phyloP scores from a whole-genome alignment of 2,888 invertebrate species.

The Norana najaformis region DNA sequence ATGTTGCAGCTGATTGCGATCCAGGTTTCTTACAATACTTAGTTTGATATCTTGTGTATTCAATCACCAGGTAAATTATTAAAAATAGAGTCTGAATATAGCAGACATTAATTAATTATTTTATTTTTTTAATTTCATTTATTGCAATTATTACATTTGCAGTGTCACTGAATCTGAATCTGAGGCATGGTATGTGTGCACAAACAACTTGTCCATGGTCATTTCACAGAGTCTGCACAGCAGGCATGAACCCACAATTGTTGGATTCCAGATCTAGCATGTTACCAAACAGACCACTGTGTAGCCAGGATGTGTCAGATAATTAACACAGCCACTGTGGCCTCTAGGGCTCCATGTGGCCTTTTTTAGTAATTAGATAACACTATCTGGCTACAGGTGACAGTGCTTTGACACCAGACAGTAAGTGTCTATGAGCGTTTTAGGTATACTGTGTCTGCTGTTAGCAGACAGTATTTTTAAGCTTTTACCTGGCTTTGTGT shows the following conservation, averaged over 20 bases:
- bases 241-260: not conserved
- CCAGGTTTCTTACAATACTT: not conserved
- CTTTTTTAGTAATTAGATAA: not conserved
- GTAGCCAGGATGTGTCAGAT: not conserved
- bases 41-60: not conserved
- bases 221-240: not conserved
- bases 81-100: too few species aligned
- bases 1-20: not conserved
- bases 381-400: not conserved
- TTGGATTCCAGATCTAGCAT: not conserved
- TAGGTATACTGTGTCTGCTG: not conserved
- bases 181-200: not conserved
- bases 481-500: not conserved
- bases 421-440: too few species aligned
- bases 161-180: not conserved
- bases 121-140: too few species aligned
- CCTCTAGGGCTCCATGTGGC: not conserved
- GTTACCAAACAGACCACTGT: not conserved
- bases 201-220: not conserved
- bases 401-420: not conserved
- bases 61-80: not conserved
- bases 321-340: not conserved
- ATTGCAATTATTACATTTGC: too few species aligned
- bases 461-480: not conserved
- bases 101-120: too few species aligned